Conservation (phyloP, 2,797 vertebrate species). For the Acomys russatus region DNA sequence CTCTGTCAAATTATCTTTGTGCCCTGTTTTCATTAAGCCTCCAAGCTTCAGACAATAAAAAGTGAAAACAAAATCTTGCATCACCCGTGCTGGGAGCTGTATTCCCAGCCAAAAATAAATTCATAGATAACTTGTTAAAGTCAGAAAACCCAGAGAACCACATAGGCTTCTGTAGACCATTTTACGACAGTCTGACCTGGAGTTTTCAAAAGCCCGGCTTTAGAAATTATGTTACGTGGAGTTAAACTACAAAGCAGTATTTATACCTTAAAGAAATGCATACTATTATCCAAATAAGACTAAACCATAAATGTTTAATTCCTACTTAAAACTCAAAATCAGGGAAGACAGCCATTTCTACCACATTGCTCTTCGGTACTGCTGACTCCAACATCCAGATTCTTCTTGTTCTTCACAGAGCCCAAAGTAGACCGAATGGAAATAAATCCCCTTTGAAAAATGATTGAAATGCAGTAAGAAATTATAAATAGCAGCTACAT, state of each 20-base stretch:
- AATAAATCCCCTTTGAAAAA: constrained; percentile 67
- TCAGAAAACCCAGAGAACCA: background rate
- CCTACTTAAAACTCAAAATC: constrained; percentile 32
- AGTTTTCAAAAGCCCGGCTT: background rate
- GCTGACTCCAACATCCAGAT: constrained; percentile 15
- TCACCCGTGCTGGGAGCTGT: background rate
- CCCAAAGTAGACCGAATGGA: constrained; percentile 53
- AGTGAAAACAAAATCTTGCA: background rate
- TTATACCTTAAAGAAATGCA: constrained; percentile 34
- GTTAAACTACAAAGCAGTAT: background rate
- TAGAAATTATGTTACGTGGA: background rate
- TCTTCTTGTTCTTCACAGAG: constrained; percentile 46
- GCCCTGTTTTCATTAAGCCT: background rate
- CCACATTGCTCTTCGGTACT: constrained; percentile 1
- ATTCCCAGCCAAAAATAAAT: background rate
- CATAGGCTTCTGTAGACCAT: background rate
- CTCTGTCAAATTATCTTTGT: background rate
- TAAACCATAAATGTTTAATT: constrained; percentile 41
- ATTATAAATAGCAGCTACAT: constrained; percentile 75
- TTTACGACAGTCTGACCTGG: background rate
- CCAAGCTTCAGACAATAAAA: background rate
- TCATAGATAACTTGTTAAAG: background rate
- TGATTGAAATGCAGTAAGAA: constrained; percentile 59
- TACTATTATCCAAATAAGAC: constrained; percentile 25
- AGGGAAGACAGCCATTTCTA: background rate